These are phyloP conservation scores for Neosilurus hyrtlii DNA, from an alignment of 2,797 vertebrate species.

Conservation along the genomic window DNA sequence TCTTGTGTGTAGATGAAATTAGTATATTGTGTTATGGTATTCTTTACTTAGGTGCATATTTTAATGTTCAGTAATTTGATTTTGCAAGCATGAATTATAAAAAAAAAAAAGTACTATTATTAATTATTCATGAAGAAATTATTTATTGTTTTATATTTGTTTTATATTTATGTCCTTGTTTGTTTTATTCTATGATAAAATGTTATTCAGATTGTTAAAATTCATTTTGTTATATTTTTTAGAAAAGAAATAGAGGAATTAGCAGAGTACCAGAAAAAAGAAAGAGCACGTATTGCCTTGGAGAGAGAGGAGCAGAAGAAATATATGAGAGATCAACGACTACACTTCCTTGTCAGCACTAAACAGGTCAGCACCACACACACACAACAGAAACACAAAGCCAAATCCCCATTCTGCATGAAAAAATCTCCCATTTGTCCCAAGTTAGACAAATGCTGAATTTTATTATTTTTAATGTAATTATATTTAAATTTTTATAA, in stretches of 20 bases:
- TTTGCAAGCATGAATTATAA: not conserved
- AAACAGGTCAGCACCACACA: slow-evolving; percentile 77
- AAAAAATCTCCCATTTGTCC: no score
- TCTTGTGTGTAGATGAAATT: not conserved
- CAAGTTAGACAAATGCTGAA: no score
- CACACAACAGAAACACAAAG: not conserved
- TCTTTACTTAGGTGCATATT: no score
- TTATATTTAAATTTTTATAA: no score
- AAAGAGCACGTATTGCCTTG: slow-evolving; percentile 69
- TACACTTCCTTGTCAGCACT: slow-evolving; percentile 94
- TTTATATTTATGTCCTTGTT: not conserved
- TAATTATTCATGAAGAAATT: not conserved
- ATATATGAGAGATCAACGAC: slow-evolving; percentile 77
- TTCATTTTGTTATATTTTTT: not conserved
- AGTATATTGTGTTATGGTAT: not conserved
- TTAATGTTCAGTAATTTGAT: not conserved
- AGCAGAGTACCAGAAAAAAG: slow-evolving; percentile 73
- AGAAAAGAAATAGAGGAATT: slow-evolving; percentile 83
- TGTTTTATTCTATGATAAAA: not conserved
- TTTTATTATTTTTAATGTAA: no score
- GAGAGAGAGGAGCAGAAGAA: slow-evolving; percentile 76
- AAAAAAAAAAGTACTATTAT: not conserved
- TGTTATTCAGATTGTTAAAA: not conserved
- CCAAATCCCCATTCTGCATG: no score
- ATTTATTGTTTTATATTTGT: not conserved